Base-by-base conservation (phyloP, 2,888 invertebrate genomes). In the Oxyteleia sp. region DNA sequence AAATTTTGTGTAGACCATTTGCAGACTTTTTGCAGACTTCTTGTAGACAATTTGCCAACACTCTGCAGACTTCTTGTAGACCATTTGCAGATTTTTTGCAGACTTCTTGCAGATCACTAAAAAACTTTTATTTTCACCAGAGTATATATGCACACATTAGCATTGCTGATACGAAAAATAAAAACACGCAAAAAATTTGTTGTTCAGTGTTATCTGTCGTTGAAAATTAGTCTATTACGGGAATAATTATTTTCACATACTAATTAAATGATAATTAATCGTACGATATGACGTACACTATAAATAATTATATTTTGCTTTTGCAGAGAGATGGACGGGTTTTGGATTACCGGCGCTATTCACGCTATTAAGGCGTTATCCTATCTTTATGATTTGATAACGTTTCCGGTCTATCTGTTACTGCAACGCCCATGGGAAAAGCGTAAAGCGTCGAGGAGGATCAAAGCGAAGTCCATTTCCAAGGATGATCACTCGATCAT, bases 351-450 rank as follows among this genome's bases (percentile, higher is more conserved):
- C 91, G 95, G 96, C 91, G 96, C 96, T 90, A 94, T 97, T 90
- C 95, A 95, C 88, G 96, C 97, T 88, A 95, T 98, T 91, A 96
- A 96, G 93, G 96, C 96, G 63, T 94, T 98, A 88, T 96, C 97
- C 88, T 96, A 98, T 93, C 95, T 98, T 86, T 98, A 96, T 94
- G 98, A 99, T 93, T 95, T 98, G 90, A 94, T 99, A 91, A 97
- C 98, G 82, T 97, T 97, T 94, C 98, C 99, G 82, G 95, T 98
- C 26, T 98, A 98, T 94, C 95, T 98, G 90, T 94, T 98, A 84
- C 94, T 97, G 86, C 98, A 98, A 94, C 95, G 96, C 90, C 98
- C 98, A 81, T 98, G 98, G 98, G 95, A 96, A 93, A 96, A 96
- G 91, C 95, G 97, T 86, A 95, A 96, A 82, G 95, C 96, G 76